Evolutionary conservation across 2,113 vertebrate species (phyloP).

Genomic region (Drymodes brunneopygia): DNA sequence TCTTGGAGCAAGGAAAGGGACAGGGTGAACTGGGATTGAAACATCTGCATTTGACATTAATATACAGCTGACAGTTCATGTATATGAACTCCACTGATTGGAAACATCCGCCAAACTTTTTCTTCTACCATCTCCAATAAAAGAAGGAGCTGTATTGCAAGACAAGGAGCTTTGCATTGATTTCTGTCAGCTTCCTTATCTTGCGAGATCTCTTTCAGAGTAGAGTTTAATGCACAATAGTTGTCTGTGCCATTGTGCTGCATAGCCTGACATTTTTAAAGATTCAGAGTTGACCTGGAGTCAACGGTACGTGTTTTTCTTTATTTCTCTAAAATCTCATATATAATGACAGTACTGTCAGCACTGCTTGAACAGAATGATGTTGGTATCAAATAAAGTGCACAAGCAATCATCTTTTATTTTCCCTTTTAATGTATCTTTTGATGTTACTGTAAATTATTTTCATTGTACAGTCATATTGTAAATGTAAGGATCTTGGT

Average conservation of each 20-base stretch:
- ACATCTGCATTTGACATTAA: accelerated
- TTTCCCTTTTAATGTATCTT: not conserved
- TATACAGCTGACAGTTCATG: not conserved
- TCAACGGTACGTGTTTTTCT: accelerated
- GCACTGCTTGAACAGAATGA: not conserved
- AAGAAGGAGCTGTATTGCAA: not conserved
- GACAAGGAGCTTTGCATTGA: not conserved
- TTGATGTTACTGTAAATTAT: not conserved
- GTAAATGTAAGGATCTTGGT: not conserved
- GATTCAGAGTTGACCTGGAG: not conserved
- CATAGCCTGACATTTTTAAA: not conserved
- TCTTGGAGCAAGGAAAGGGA: not conserved
- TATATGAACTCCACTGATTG: not conserved
- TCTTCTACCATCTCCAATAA: not conserved
- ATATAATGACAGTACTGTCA: not conserved
- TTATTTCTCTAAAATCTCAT: not conserved
- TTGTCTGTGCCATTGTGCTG: not conserved
- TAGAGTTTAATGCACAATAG: not conserved
- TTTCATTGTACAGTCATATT: not conserved
- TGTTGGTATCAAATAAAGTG: not conserved
- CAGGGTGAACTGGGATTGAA: not conserved
- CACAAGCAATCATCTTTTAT: not conserved
- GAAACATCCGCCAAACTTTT: not conserved
- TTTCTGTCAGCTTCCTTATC: not conserved
- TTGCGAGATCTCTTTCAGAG: not conserved